Evolutionary conservation across 2,797 vertebrate genomes (phyloP).

Genomic region (Diglossa cyanea): DNA sequence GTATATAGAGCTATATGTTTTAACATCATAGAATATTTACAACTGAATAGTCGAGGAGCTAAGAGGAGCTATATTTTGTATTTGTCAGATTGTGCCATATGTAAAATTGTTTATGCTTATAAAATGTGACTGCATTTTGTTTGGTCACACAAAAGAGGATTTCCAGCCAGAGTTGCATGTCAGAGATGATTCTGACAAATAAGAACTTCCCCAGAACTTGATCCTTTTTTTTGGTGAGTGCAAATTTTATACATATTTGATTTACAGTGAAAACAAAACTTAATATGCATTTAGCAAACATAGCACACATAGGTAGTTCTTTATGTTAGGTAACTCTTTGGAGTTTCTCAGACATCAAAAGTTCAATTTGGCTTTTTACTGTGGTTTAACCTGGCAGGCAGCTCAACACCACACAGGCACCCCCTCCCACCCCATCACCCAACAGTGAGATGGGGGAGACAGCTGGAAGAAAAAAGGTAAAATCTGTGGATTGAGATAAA

Average conservation of each 20-base stretch:
- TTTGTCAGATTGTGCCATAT: background rate
- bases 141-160: background rate
- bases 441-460: background rate
- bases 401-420: background rate
- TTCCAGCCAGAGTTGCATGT: background rate
- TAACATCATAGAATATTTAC: background rate
- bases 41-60: background rate
- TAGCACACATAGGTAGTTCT: rapidly evolving
- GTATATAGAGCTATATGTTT: background rate
- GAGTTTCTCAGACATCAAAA: background rate
- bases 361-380: background rate
- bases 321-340: background rate
- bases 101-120: background rate
- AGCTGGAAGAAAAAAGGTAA: background rate
- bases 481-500: background rate
- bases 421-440: rapidly evolving
- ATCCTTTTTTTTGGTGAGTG: background rate
- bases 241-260: background rate
- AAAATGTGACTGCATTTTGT: background rate
- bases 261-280: background rate
- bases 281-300: background rate
- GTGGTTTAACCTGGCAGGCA: background rate
- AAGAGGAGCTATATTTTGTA: background rate
- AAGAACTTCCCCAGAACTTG: background rate
- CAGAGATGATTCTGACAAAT: background rate